Conservation (phyloP, 2,797 vertebrate genomes). For the Halcyon badia region DNA sequence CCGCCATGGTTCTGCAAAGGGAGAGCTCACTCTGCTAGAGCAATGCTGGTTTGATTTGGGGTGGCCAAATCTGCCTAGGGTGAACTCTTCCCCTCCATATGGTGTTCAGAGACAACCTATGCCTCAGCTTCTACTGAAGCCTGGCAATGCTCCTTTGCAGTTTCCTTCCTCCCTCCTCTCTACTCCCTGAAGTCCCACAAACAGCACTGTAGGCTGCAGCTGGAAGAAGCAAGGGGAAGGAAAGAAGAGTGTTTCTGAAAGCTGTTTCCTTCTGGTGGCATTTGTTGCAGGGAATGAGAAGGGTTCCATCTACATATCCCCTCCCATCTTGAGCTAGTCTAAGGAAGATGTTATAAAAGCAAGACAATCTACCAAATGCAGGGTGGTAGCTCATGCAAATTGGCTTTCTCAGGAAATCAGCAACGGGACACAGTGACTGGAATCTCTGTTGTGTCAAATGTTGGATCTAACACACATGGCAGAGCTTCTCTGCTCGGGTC, state of each 20-base stretch:
- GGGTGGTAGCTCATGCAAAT: not conserved
- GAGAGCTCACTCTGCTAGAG: not conserved
- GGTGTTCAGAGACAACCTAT: rapidly evolving
- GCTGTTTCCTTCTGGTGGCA: not conserved
- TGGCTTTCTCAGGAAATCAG: not conserved
- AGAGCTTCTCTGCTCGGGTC: not conserved
- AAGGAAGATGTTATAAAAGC: not conserved
- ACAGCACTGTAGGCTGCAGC: not conserved
- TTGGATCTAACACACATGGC: not conserved
- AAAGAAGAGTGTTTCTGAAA: not conserved
- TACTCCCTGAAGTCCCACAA: not conserved
- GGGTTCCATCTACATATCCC: not conserved
- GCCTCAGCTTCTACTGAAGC: not conserved
- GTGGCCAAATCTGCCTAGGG: not conserved
- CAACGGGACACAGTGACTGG: not conserved
- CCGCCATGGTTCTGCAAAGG: rapidly evolving
- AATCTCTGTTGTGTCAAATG: not conserved
- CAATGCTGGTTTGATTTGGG: not conserved
- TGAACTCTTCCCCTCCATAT: not conserved
- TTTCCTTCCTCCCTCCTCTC: not conserved
- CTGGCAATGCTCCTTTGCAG: not conserved
- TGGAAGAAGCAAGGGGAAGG: not conserved
- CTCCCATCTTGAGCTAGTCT: not conserved
- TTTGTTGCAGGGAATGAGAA: not conserved
- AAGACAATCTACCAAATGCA: not conserved